Evolutionary conservation across 1,140 invertebrate species (phyloP), one percentile per base, ranked within the genome.

Genomic region (Brevipalpus yothersi): DNA sequence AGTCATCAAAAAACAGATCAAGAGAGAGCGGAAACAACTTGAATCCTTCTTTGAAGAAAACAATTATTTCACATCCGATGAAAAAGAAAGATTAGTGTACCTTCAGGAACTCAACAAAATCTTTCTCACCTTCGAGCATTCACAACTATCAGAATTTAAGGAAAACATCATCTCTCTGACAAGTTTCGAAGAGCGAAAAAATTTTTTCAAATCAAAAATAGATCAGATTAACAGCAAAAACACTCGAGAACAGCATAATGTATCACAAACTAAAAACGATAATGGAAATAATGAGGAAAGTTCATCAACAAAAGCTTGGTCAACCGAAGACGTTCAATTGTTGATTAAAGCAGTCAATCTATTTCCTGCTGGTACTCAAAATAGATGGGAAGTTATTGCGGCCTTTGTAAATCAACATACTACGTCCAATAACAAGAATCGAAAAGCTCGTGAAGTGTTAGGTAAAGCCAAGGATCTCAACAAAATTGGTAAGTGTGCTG

Each of bases 301-400:
- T 17, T 19, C 49, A 17, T 51, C 49, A 15, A 51, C 63, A 10
- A 63, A 63, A 39, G 73, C 78, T 9, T 97, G 92, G 92, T 78
- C 74, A 19, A 77, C 79, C 56, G 77, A 78, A 58, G 89, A 96
- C 66, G 73, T 89, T 0, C 84, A 90, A 65, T 70, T 92, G 17
- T 75, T 97, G 1, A 91, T 95, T 19, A 96, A 96, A 71, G 90
- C 86, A 42, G 89, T 95, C 0, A 95, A 94, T 74, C 69, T 96
- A 2, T 96, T 95, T 70, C 91, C 93, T 0, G 89, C 90, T 49
- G 92, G 93, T 15, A 96, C 92, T 0, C 85, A 82, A 70, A 84
- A 93, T 68, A 77, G 78, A 60, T 97, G 91, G 92, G 90, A 95
- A 61, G 88, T 93, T 0, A 86, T 96, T 2, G 86, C 91, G 0